Evolutionary conservation across 2,888 invertebrate species (phyloP), one percentile per base, ranked within the genome.

Genomic region (Eupithecia vulgata): DNA sequence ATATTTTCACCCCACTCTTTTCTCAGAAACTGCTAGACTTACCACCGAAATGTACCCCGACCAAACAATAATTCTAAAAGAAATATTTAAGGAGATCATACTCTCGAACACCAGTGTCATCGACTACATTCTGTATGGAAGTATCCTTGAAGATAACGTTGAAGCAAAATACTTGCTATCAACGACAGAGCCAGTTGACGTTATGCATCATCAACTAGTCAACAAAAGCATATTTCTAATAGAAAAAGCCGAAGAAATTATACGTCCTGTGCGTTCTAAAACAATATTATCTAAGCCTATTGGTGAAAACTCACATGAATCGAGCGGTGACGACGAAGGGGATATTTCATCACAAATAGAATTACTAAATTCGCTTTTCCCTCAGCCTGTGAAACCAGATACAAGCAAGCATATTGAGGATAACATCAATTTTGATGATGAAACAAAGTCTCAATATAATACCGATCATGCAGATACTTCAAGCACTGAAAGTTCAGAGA

Each of bases 111-210:
- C 42, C 34, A 74, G 67, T 30, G 35, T 74, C 17, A 45, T 74
- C 35, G 74, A 74, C 45, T 74, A 74, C 45, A 71, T 74, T 65
- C 57, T 74, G 3, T 74, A 74, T 48, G 74, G 68, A 48, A 71
- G 68, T 35, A 30, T 45, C 4, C 21, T 17, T 35, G 13, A 13
- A 4, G 17, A 68, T 30, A 37, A 74, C 8, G 25, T 45, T 13
- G 42, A 68, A 13, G 42, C 35, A n/a, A 64, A 42, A 13, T 45
- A 69, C 25, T 45, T 65, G 59, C 17, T n/a, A 15, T 35, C 52
- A 40, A 65, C 67, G 48, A 68, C 70, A 2, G 35, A 64, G 37
- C 59, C 59, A 10, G 12, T 57, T 0, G 42, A 68, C 21, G n/a
- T 64, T 1, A 42, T 42, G 57, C 40, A 57, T 34, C 34, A 68